phyloP scores from a whole-genome alignment of 2,113 vertebrate species.

The Calyptomena viridis region DNA sequence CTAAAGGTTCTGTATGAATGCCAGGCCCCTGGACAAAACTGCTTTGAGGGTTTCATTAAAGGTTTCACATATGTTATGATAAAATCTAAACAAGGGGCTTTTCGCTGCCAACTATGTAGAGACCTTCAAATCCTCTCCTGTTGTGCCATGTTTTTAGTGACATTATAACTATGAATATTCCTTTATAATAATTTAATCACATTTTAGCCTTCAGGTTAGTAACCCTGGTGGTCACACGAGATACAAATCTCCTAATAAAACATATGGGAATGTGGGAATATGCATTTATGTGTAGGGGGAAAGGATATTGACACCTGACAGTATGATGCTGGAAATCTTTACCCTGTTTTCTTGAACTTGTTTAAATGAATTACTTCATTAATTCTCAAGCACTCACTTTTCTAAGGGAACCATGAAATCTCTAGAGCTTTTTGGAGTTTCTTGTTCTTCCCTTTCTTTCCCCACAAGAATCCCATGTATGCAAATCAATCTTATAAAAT shows the following conservation, averaged over 20 bases:
- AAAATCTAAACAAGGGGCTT: neutral
- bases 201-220: neutral
- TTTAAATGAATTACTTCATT: neutral
- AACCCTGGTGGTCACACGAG: neutral
- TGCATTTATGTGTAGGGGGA: neutral
- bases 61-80: neutral
- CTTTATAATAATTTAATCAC: neutral
- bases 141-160: neutral
- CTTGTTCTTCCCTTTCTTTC: neutral
- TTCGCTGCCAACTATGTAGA: neutral
- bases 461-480: neutral
- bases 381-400: neutral
- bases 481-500: neutral
- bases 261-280: neutral
- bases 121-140: neutral
- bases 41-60: neutral
- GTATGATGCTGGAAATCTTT: neutral
- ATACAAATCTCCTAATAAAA: neutral
- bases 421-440: neutral
- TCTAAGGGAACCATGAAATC: neutral
- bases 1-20: neutral
- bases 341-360: neutral
- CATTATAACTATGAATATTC: neutral
- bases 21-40: neutral
- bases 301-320: neutral